Base-by-base conservation (phyloP, 1,140 invertebrate genomes). In the Caerostris darwini region DNA sequence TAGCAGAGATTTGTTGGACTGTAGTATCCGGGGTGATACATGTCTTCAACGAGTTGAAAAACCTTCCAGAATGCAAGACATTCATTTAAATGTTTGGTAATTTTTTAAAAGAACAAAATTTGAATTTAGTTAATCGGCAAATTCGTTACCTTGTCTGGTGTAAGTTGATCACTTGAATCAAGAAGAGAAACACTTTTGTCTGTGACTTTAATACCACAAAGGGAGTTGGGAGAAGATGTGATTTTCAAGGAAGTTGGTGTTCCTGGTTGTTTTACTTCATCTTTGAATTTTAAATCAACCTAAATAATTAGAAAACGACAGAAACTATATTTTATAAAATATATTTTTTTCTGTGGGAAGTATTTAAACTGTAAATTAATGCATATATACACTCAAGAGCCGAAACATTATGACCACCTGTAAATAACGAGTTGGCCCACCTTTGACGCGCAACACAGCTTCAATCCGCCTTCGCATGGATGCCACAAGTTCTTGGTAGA, bases 131-230 rank as follows among this genome's bases (percentile, higher is more conserved):
- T 34, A 67, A 67, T 67, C 3, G n/a, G 3, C 12, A 83, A 57
- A 17, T 7, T n/a, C n/a, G 81, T 93, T 93, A 90, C 59, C 50
- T 83, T 89, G 3, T 94, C 91, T 53, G 57, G 77, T 0, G 89
- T 94, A 1, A 94, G 14, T 17, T 95, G 10, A 96, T 93, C 94
- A 59, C 95, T 94, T 19, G 95, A 95, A 5, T 95, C 96, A 59
- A 97, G 95, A 87, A 97, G 96, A 83, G 96, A 96, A 0, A 97
- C 96, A 77, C 97, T 97, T 94, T 97, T 97, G 95, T 97, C 97
- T 0, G 97, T 96, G 0, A 96, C 96, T 2, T 97, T 97, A 17
- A 97, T 95, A 53, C 96, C 97, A 95, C 97, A 97, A 0, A 97
- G 94, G 0, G 97, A 97, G 58, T 96, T 96, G 0, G 97, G 96